Conservation (phyloP, 2,888 invertebrate species). For the Cynaeus angustus region DNA sequence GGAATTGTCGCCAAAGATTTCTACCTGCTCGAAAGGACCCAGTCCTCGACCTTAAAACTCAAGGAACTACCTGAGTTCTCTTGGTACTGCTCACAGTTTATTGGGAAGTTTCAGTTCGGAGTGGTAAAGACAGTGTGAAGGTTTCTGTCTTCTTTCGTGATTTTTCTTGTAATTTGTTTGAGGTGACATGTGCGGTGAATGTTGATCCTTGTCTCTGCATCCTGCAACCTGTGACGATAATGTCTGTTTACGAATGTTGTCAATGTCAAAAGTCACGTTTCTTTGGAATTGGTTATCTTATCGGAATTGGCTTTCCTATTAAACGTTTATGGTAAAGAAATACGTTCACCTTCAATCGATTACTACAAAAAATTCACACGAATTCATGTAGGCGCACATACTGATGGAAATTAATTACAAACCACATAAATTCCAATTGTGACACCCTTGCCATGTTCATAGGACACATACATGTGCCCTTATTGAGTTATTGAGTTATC, state of each 20-base stretch:
- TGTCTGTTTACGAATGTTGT: constrained; percentile 33
- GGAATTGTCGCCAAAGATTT: constrained; percentile 13
- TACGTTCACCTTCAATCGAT: constrained; percentile 4
- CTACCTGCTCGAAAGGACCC: constrained; percentile 29
- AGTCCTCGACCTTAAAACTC: constrained; percentile 38
- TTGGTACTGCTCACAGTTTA: constrained; percentile 16
- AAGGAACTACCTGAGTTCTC: constrained; percentile 46
- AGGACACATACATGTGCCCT: background rate
- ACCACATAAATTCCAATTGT: constrained; percentile 1
- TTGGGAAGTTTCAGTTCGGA: constrained; percentile 31
- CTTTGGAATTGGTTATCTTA: constrained; percentile 36
- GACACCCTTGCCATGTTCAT: constrained; percentile 1
- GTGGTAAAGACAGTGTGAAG: constrained; percentile 13
- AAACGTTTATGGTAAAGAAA: constrained; percentile 31
- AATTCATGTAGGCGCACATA: background rate
- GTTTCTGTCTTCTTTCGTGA: constrained; percentile 25
- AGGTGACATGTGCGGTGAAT: constrained; percentile 38
- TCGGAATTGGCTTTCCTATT: constrained; percentile 27
- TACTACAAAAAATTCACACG: background rate
- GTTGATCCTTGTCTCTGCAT: constrained; percentile 17
- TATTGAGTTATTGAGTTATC: constrained; percentile 10
- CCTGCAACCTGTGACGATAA: constrained; percentile 28
- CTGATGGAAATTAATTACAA: constrained; percentile 4
- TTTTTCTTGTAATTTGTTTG: constrained; percentile 11
- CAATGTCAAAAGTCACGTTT: constrained; percentile 45